Evolutionary conservation across 2,113 vertebrate genomes (phyloP).

Genomic region (Crotalus horridus): DNA sequence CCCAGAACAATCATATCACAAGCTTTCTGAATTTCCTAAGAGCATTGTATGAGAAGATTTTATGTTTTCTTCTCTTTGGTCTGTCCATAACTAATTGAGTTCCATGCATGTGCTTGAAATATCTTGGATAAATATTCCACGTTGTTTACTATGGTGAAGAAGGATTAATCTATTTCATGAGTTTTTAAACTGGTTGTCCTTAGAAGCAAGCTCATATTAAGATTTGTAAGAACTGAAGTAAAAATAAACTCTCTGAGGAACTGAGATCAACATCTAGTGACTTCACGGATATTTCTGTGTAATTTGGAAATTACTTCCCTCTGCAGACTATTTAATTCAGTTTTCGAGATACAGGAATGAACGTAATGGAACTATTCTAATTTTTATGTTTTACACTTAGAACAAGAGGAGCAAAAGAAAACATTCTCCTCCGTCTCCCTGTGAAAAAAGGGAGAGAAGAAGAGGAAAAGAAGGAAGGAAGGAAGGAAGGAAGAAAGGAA

Average conservation of each 20-base stretch:
- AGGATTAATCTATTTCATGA: neutral
- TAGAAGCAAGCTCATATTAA: conserved; percentile 13
- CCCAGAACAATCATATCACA: neutral
- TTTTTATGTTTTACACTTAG: conserved; percentile 5
- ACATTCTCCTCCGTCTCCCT: neutral
- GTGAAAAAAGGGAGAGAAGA: neutral
- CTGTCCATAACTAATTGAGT: conserved; percentile 41
- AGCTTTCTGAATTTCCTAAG: conserved; percentile 29
- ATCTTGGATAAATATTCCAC: conserved; percentile 19
- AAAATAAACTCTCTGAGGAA: neutral
- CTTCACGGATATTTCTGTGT: neutral
- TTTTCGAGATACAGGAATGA: neutral
- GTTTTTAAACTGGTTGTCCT: neutral
- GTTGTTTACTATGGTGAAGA: conserved; percentile 23
- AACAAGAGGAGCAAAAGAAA: neutral
- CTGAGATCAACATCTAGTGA: neutral
- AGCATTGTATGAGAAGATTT: conserved; percentile 15
- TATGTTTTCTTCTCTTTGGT: conserved; percentile 10
- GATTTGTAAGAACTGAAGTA: neutral
- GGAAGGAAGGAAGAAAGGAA: too few species aligned
- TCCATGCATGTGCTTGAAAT: conserved; percentile 34
- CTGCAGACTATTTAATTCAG: conserved; percentile 23
- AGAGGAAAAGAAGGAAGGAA: too few species aligned
- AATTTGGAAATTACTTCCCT: neutral
- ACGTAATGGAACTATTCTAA: conserved; percentile 21